phyloP scores from a whole-genome alignment of 2,888 invertebrate species.

The Dinocampus coccinellae region DNA sequence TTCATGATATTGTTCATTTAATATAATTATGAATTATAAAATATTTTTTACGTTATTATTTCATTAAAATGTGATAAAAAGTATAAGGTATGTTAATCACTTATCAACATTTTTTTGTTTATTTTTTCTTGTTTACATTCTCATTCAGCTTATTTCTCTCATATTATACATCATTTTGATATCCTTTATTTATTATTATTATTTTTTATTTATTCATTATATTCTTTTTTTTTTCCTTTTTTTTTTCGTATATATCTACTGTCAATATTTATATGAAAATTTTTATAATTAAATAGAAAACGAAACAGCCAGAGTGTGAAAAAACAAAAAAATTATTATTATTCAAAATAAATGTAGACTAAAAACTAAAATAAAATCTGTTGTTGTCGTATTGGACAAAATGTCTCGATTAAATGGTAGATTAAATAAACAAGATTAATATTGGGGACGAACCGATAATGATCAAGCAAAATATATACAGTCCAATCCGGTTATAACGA shows the following conservation, averaged over 20 bases:
- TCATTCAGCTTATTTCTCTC: conserved; percentile 39
- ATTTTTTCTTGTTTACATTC: conserved; percentile 16
- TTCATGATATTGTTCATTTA: no score
- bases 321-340: conserved; percentile 4
- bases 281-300: no score
- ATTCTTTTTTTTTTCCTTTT: neutral
- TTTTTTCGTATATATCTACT: neutral
- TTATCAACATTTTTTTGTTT: neutral
- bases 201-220: neutral
- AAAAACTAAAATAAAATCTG: conserved; percentile 58
- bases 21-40: no score
- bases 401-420: conserved; percentile 67
- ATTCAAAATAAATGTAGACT: conserved; percentile 17
- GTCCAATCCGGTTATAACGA: no score
- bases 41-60: no score
- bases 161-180: conserved; percentile 9
- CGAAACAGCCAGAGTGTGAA: no score
- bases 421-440: conserved; percentile 66
- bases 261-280: neutral
- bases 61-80: no score
- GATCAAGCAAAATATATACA: conserved; percentile 64
- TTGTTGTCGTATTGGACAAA: conserved; percentile 60
- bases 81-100: no score
- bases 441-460: conserved; percentile 66
- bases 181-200: neutral